Conservation (phyloP, 2,113 vertebrate species). For the Micronycteris hirsuta region DNA sequence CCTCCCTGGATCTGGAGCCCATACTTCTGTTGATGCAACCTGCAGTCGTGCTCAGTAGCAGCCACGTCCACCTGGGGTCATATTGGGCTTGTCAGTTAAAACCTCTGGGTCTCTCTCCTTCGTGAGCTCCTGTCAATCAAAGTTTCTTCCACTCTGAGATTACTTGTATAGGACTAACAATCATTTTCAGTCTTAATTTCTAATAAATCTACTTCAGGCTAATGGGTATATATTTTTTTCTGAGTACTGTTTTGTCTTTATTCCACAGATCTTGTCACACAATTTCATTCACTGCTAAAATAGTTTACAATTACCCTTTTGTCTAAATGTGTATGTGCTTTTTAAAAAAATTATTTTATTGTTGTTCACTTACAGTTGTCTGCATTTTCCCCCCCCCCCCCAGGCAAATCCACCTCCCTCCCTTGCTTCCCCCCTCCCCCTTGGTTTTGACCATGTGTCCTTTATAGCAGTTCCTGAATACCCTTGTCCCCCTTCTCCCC, state of each 20-base stretch:
- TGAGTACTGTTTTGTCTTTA: neutral
- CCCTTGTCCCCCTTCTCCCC: too few relatives aligned
- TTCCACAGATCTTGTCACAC: neutral
- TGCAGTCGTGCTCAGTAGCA: neutral
- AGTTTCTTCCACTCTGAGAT: neutral
- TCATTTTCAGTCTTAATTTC: neutral
- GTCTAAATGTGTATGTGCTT: neutral
- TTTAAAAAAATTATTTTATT: too few relatives aligned
- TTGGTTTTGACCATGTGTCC: too few relatives aligned
- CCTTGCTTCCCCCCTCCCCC: too few relatives aligned
- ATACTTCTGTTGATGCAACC: neutral
- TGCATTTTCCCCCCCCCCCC: too few relatives aligned
- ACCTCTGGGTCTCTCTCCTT: neutral
- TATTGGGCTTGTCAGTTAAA: neutral
- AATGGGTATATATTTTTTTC: neutral
- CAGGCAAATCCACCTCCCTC: too few relatives aligned
- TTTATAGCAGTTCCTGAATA: too few relatives aligned
- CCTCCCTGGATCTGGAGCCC: neutral
- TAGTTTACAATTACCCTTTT: neutral
- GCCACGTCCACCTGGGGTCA: neutral
- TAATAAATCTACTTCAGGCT: neutral
- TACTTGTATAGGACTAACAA: neutral
- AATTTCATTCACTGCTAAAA: neutral
- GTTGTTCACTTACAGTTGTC: too few relatives aligned
- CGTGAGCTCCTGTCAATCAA: neutral